Base-by-base conservation (phyloP, 2,888 invertebrate genomes). In the Pyrgus malvae region DNA sequence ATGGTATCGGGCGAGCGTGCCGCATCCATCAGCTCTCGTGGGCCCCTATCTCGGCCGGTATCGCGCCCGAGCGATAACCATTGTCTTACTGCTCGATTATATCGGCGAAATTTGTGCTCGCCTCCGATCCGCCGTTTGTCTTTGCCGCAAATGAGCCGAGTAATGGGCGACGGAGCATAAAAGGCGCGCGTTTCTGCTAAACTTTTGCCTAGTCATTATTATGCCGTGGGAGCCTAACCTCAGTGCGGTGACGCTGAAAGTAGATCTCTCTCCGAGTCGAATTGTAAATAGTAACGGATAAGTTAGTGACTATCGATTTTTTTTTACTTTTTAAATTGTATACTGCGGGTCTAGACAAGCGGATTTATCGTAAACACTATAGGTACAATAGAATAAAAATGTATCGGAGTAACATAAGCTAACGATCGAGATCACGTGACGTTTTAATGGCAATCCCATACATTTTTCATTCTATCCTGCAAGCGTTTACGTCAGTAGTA, bases 71-170 rank as follows among this genome's bases (percentile, higher is more conserved):
- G 72, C 78, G 88, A 87, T 88, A 87, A 85, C 85, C 83, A 83
- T 83, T 83, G 83, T 83, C 79, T 83, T 80, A 78, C 73, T 60
- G 49, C 53, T 72, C 75, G 87, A 89, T 89, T 80, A 77, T 84
- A 89, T 89, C 89, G 78, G 83, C 79, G 73, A 85, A 85, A 85
- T 85, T 86, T 84, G 83, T 83, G 84, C 80, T 80, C 80, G 79
- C 83, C 80, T 75, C 76, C 74, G 74, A 83, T 80, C 72, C 70
- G 70, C 71, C 85, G 86, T 86, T 86, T 85, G 88, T 86, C 82
- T 86, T 79, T 76, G 80, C 88, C 86, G 84, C 90, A 87, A 90
- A 89, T 88, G 88, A 88, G 80, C 79, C 80, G 76, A 75, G 74
- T 83, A 67, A 68, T 84, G 74, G 80, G 63, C 69, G 70, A 73